Percentiles rank a stretch among this genome's conserved stretches.
Evolutionary conservation across 2,797 vertebrate genomes (phyloP).

Genomic region (Manis javanica): DNA sequence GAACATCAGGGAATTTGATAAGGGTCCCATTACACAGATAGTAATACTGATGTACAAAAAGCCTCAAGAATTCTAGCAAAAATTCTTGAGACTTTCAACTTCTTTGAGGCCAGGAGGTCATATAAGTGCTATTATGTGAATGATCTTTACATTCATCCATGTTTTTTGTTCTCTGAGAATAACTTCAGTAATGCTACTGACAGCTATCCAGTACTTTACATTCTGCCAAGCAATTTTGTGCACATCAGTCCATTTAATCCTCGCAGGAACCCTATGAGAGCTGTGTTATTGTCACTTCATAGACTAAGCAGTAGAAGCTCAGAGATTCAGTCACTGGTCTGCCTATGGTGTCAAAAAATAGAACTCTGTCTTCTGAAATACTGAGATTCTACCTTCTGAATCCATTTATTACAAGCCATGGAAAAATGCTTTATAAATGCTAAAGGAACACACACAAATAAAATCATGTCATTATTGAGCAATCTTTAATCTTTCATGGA

Average conservation of each 20-base stretch:
- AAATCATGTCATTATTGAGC: not conserved
- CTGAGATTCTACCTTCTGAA: slow-evolving; percentile 35
- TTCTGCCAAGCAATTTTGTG: not conserved
- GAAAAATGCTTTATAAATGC: slow-evolving; percentile 10
- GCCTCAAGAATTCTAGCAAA: not conserved
- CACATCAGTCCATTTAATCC: not conserved
- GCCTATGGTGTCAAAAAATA: slow-evolving; percentile 4
- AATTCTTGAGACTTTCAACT: not conserved
- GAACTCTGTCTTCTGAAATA: slow-evolving; percentile 44
- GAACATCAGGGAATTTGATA: not conserved
- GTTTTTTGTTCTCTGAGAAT: not conserved
- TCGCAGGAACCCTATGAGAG: not conserved
- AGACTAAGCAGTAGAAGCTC: not conserved
- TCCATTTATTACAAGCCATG: not conserved
- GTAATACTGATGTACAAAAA: not conserved
- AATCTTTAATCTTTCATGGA: not conserved
- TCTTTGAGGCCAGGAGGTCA: not conserved
- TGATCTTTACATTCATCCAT: not conserved
- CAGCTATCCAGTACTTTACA: not conserved
- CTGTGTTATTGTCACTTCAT: not conserved
- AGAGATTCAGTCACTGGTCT: not conserved
- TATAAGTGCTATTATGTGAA: not conserved
- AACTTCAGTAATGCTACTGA: not conserved
- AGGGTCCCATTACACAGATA: not conserved
- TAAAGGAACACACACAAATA: not conserved